A percentile compares a stretch with the other conserved stretches of the same genome.
phyloP scores from a whole-genome alignment of 2,797 vertebrate genomes.

The Paratrypauchen microcephalus region DNA sequence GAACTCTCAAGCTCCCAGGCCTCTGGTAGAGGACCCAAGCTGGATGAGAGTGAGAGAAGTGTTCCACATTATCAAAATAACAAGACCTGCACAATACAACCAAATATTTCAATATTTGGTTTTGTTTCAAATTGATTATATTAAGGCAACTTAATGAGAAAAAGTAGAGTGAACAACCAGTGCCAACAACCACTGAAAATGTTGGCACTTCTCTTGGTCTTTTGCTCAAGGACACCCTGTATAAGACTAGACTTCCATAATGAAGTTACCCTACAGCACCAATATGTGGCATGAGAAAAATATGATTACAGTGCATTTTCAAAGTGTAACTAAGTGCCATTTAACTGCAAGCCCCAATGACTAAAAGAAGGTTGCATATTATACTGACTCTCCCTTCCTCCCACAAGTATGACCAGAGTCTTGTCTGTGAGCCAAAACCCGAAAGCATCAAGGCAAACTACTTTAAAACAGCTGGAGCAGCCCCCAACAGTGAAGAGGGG shows the following conservation, averaged over 20 bases:
- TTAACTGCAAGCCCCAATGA: slow-evolving; percentile 28
- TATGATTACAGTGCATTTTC: slow-evolving; percentile 40
- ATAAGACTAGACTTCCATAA: slow-evolving; percentile 18
- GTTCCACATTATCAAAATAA: not conserved
- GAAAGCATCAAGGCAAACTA: slow-evolving; percentile 58
- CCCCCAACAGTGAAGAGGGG: slow-evolving; percentile 30
- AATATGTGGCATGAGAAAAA: slow-evolving; percentile 45
- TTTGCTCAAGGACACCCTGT: slow-evolving; percentile 33
- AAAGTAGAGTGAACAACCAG: not conserved
- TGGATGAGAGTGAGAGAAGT: too few relatives aligned
- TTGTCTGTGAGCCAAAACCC: slow-evolving; percentile 54
- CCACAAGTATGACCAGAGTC: slow-evolving; percentile 55
- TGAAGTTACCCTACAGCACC: slow-evolving; percentile 23
- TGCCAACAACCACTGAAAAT: not conserved
- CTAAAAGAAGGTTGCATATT: slow-evolving; percentile 41
- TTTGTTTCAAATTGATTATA: not conserved
- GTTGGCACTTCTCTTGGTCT: not conserved
- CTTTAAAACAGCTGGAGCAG: slow-evolving; percentile 62
- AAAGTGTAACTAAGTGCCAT: slow-evolving; percentile 40
- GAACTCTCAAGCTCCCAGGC: too few relatives aligned
- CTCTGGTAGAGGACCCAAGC: too few relatives aligned
- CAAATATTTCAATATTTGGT: too few relatives aligned
- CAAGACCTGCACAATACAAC: not conserved
- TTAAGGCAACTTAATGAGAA: not conserved
- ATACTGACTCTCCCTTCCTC: slow-evolving; percentile 44